These are phyloP conservation scores for Cryptophagus acutangulus DNA, from an alignment of 2,888 invertebrate species.

Conservation along the genomic window DNA sequence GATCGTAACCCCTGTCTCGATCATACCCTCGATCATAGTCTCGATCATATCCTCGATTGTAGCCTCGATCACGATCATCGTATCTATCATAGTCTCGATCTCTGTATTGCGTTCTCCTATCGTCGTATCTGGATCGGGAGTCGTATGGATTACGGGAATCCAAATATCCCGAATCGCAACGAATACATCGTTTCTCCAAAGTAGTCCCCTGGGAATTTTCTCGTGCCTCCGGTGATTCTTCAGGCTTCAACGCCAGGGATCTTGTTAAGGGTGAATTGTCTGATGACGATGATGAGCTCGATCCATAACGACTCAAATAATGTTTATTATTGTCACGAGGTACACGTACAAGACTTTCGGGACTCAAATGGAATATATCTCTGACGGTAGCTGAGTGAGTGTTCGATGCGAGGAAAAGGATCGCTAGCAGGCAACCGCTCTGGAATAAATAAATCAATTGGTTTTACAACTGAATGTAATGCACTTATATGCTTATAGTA, in stretches of 20 bases:
- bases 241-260: slow-evolving; percentile 17
- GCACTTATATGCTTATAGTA: no score
- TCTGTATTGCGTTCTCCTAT: slow-evolving; percentile 10
- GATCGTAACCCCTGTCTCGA: slow-evolving; percentile 9
- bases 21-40: slow-evolving; percentile 26
- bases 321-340: slow-evolving; percentile 22
- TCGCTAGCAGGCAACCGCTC: neutral
- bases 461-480: no score
- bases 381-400: slow-evolving; percentile 12
- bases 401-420: neutral
- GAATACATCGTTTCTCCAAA: slow-evolving; percentile 20
- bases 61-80: slow-evolving; percentile 14
- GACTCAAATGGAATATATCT: slow-evolving; percentile 18
- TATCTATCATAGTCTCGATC: slow-evolving; percentile 13
- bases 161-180: slow-evolving; percentile 16
- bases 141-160: slow-evolving; percentile 13
- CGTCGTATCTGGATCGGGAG: slow-evolving; percentile 14
- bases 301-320: slow-evolving; percentile 16
- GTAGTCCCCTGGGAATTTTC: slow-evolving; percentile 10
- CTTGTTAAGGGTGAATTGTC: neutral
- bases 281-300: slow-evolving; percentile 5
- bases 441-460: no score
- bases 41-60: slow-evolving; percentile 27
- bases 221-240: slow-evolving; percentile 21
- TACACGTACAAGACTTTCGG: slow-evolving; percentile 13